These are phyloP conservation scores for Chymomyza procnemis DNA, from an alignment of 2,888 invertebrate genomes.

Conservation along the genomic window DNA sequence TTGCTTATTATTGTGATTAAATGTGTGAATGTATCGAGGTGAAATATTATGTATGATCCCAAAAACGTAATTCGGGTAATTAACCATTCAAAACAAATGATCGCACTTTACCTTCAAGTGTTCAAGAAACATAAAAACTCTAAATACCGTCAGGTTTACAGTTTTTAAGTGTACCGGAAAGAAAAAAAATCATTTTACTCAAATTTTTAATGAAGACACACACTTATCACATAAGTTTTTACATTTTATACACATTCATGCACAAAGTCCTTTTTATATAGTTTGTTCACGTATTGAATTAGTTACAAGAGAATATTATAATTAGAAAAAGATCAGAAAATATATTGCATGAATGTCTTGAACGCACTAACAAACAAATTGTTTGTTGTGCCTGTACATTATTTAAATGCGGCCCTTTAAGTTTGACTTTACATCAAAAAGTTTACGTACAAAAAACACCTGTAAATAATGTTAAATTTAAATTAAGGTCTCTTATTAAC, in stretches of 20 bases:
- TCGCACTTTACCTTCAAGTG: no score
- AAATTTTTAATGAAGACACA: slow-evolving; percentile 55
- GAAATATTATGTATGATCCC: no score
- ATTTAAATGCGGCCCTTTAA: slow-evolving; percentile 79
- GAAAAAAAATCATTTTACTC: slow-evolving; percentile 19
- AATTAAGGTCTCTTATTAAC: not conserved
- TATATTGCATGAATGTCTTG: slow-evolving; percentile 36
- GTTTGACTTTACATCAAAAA: slow-evolving; percentile 88
- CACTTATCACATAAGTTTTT: slow-evolving; percentile 62
- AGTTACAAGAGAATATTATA: slow-evolving; percentile 33
- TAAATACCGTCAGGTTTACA: no score
- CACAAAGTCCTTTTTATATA: slow-evolving; percentile 35
- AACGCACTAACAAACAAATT: not conserved
- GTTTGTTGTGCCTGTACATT: not conserved
- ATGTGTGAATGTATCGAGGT: no score
- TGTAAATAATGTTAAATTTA: slow-evolving; percentile 79
- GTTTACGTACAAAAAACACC: slow-evolving; percentile 92
- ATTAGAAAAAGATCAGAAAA: slow-evolving; percentile 28
- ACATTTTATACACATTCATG: slow-evolving; percentile 24
- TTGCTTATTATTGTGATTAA: no score
- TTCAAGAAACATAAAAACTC: no score
- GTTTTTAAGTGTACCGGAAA: no score
- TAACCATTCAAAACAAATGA: no score
- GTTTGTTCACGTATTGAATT: slow-evolving; percentile 18
- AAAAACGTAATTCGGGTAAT: no score